Percentiles rank a stretch among this genome's conserved stretches.
These are phyloP conservation scores for Apodemia duryi DNA, from an alignment of 2,888 invertebrate species.

Conservation along the genomic window DNA sequence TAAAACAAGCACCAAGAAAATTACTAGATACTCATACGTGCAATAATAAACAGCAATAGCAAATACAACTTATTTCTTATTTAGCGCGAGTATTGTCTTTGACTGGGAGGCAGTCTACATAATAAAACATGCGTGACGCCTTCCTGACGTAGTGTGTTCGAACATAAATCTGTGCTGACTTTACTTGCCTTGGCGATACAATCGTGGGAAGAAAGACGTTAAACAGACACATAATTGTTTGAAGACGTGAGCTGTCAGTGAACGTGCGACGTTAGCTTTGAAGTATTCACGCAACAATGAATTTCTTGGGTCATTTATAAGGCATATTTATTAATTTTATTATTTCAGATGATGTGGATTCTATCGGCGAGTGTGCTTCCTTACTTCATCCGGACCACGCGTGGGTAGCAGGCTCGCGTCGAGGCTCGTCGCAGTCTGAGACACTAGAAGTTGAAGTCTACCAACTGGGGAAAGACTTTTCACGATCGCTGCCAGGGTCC, in stretches of 20 bases:
- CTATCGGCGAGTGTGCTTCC: slow-evolving; percentile 86
- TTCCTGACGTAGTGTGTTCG: slow-evolving; percentile 41
- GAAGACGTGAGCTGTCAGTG: slow-evolving; percentile 57
- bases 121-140: slow-evolving; percentile 38
- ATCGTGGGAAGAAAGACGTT: slow-evolving; percentile 68
- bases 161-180: slow-evolving; percentile 57
- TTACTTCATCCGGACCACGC: slow-evolving; percentile 93
- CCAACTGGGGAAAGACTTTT: slow-evolving; percentile 91
- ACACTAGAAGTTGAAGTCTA: slow-evolving; percentile 91
- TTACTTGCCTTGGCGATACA: slow-evolving; percentile 51
- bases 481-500: slow-evolving; percentile 90
- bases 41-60: slow-evolving; percentile 16
- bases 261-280: slow-evolving; percentile 48
- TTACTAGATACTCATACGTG: neutral
- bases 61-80: slow-evolving; percentile 19
- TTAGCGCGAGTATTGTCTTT: slow-evolving; percentile 23
- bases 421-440: slow-evolving; percentile 94
- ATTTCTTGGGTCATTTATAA: too few species aligned
- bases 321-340: neutral
- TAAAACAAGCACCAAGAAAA: neutral
- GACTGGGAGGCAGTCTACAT: slow-evolving; percentile 29
- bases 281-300: too few species aligned
- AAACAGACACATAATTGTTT: slow-evolving; percentile 61
- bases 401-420: slow-evolving; percentile 86
- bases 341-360: slow-evolving; percentile 82